These are phyloP conservation scores for Mionectes macconnelli DNA, from an alignment of 2,113 vertebrate species.

Conservation along the genomic window DNA sequence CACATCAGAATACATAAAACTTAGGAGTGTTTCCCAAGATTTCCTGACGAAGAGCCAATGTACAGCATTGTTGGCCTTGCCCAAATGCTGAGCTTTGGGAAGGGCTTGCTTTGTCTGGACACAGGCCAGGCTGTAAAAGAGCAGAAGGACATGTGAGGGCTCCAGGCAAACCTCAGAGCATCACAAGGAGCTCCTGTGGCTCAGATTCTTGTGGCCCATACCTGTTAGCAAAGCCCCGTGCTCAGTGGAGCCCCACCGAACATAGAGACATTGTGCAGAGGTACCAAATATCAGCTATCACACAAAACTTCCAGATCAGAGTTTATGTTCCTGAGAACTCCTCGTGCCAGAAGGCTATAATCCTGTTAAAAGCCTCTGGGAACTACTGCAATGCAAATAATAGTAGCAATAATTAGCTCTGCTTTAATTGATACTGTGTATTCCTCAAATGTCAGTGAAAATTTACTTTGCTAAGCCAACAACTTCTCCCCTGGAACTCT, in stretches of 20 bases:
- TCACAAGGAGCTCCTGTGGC: not conserved
- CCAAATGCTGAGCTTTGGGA: not conserved
- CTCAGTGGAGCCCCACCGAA: not conserved
- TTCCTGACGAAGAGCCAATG: not conserved
- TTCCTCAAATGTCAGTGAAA: slow-evolving; percentile 63
- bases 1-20: not conserved
- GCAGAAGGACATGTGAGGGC: not conserved
- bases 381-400: slow-evolving; percentile 62
- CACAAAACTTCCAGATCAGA: not conserved
- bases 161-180: not conserved
- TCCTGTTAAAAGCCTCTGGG: slow-evolving; percentile 34
- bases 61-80: not conserved
- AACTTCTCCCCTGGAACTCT: slow-evolving; percentile 52
- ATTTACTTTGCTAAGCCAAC: slow-evolving; percentile 60
- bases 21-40: not conserved
- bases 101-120: not conserved
- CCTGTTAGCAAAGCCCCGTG: not conserved
- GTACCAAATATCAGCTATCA: not conserved
- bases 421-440: slow-evolving; percentile 66
- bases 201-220: not conserved
- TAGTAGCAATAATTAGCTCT: slow-evolving; percentile 67
- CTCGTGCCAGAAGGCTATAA: slow-evolving; percentile 30
- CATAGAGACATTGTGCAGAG: not conserved
- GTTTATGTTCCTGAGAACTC: not conserved
- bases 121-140: not conserved